Evolutionary conservation across 2,113 vertebrate species (phyloP).

Genomic region (Craseonycteris thonglongyai): DNA sequence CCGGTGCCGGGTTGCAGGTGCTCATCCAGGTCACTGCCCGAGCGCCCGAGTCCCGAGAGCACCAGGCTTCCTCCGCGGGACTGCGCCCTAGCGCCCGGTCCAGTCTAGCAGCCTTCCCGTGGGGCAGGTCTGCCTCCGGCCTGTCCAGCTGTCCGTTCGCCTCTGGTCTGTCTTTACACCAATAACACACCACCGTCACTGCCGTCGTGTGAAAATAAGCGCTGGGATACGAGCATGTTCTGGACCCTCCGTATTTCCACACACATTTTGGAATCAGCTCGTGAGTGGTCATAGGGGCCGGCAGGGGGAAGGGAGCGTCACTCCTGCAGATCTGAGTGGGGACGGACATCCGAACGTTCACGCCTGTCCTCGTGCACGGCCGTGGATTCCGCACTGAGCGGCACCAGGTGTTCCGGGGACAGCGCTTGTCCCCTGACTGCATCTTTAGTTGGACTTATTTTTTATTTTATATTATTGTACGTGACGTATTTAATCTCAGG

Average conservation of each 20-base stretch:
- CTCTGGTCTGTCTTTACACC: background rate
- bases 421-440: background rate
- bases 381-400: no score
- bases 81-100: rapidly evolving
- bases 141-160: no score
- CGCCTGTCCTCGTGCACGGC: no score
- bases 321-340: no score
- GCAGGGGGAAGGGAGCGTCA: no score
- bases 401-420: background rate
- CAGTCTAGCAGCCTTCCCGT: no score
- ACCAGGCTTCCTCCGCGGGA: background rate
- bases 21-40: rapidly evolving
- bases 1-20: background rate
- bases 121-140: no score
- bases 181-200: rapidly evolving
- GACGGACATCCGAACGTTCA: no score
- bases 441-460: background rate
- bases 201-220: background rate
- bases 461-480: background rate
- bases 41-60: background rate
- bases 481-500: background rate
- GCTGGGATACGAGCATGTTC: background rate
- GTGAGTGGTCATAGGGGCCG: no score
- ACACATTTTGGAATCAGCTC: background rate
- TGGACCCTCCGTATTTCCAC: background rate